Percentiles rank a stretch among this genome's conserved stretches.
These are phyloP conservation scores for Euphysa ruthae DNA, from an alignment of 30 jellyfish, hydroid and myxozoan genomes.

Conservation along the genomic window DNA sequence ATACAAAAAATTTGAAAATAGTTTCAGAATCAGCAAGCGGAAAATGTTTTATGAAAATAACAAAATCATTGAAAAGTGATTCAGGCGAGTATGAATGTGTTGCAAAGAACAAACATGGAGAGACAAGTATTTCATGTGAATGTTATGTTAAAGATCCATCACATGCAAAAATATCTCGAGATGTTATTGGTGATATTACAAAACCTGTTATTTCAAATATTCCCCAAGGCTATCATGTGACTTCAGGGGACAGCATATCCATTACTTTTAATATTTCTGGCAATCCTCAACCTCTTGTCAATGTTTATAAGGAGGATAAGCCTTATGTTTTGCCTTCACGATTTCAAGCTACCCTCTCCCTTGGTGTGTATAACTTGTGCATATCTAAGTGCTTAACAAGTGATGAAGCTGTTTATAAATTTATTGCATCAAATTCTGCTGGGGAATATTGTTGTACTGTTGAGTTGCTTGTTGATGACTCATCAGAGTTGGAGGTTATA, in stretches of 20 bases:
- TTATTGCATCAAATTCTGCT: constrained; percentile 49
- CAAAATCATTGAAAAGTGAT: constrained; percentile 32
- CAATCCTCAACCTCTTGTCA: constrained; percentile 55
- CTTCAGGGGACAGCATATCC: constrained; percentile 53
- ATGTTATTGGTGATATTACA: not conserved
- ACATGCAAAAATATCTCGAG: not conserved
- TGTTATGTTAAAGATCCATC: constrained; percentile 17
- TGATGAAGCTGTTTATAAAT: constrained; percentile 74
- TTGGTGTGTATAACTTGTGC: constrained; percentile 20
- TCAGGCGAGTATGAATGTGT: constrained; percentile 84
- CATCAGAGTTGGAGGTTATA: constrained; percentile 24
- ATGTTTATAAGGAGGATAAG: constrained; percentile 63
- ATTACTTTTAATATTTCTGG: constrained; percentile 52
- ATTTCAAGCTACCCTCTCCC: not conserved
- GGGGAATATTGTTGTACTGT: constrained; percentile 86
- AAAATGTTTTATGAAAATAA: constrained; percentile 41
- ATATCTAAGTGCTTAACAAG: constrained; percentile 30
- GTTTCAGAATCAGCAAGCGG: constrained; percentile 25
- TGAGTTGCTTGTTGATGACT: constrained; percentile 65
- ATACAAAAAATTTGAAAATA: constrained; percentile 8
- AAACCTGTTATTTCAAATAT: constrained; percentile 8
- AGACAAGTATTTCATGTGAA: constrained; percentile 88
- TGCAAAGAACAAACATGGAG: constrained; percentile 73
- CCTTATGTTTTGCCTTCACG: constrained; percentile 15
- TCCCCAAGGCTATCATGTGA: constrained; percentile 28